A percentile compares a stretch with the other conserved stretches of the same genome.
Evolutionary conservation across 2,113 vertebrate species (phyloP).

Genomic region (Dolichallabes microphthalmus): DNA sequence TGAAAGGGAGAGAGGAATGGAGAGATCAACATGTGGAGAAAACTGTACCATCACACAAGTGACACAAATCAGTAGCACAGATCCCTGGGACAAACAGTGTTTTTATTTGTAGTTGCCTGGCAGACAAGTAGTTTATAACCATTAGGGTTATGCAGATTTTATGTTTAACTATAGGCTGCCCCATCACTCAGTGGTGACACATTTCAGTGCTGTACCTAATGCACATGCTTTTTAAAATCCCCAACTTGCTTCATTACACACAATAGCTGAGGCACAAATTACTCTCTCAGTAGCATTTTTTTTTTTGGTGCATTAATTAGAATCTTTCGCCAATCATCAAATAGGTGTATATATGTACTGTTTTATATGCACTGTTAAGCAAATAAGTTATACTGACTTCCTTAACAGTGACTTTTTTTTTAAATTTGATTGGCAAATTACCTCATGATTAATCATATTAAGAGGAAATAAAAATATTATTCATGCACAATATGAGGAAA

Average conservation of each 20-base stretch:
- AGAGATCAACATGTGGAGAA: conserved; percentile 22
- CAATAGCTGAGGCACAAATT: not conserved
- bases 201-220: not conserved
- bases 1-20: conserved; percentile 23
- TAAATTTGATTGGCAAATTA: not conserved
- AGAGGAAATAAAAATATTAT: not conserved
- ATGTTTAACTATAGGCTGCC: not conserved
- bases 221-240: not conserved
- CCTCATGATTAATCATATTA: not conserved
- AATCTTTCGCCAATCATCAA: not conserved
- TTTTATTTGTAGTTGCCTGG: not conserved
- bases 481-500: not conserved
- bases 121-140: not conserved
- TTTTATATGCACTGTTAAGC: not conserved
- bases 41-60: not conserved
- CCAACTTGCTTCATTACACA: not conserved
- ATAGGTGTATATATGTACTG: not conserved
- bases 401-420: not conserved
- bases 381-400: not conserved
- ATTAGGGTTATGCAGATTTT: not conserved
- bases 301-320: not conserved
- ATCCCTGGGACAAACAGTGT: not conserved
- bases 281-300: not conserved
- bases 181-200: not conserved
- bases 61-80: not conserved